Conservation (phyloP, 2,797 vertebrate species). For the Phyllotis vaccarum region DNA sequence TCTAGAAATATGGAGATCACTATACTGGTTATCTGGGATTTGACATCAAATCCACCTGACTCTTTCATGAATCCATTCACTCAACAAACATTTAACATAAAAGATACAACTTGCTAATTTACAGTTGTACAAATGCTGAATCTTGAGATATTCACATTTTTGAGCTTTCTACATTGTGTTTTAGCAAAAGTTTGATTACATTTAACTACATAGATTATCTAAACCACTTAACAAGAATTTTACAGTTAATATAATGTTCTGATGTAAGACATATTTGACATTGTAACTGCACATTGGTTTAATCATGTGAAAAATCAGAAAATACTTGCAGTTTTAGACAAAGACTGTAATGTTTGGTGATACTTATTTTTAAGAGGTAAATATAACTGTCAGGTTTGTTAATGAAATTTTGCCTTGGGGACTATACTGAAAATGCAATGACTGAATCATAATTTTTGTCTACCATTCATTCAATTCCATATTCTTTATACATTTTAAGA, state of each 20-base stretch:
- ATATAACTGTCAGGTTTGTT: slow-evolving; percentile 38
- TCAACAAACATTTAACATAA: not conserved
- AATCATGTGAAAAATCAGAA: slow-evolving; percentile 47
- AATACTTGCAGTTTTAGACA: slow-evolving; percentile 19
- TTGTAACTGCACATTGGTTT: slow-evolving; percentile 22
- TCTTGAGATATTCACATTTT: not conserved
- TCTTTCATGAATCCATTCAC: not conserved
- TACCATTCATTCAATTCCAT: slow-evolving; percentile 13
- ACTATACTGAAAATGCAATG: slow-evolving; percentile 22
- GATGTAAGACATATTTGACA: slow-evolving; percentile 41
- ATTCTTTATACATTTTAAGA: slow-evolving; percentile 65
- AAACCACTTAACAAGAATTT: slow-evolving; percentile 24
- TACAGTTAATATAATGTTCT: slow-evolving; percentile 38
- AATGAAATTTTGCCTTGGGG: slow-evolving; percentile 60
- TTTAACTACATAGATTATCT: slow-evolving; percentile 19
- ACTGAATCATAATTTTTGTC: not conserved
- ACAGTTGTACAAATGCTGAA: not conserved
- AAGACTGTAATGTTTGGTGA: slow-evolving; percentile 3
- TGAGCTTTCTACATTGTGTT: not conserved
- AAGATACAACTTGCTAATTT: not conserved
- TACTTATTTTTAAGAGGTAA: slow-evolving; percentile 61
- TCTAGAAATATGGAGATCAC: too few species aligned
- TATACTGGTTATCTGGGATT: too few species aligned
- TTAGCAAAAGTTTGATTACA: slow-evolving; percentile 17
- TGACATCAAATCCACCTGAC: not conserved